These are phyloP conservation scores for Erpornis zantholeuca DNA, from an alignment of 2,113 vertebrate species.

Conservation along the genomic window DNA sequence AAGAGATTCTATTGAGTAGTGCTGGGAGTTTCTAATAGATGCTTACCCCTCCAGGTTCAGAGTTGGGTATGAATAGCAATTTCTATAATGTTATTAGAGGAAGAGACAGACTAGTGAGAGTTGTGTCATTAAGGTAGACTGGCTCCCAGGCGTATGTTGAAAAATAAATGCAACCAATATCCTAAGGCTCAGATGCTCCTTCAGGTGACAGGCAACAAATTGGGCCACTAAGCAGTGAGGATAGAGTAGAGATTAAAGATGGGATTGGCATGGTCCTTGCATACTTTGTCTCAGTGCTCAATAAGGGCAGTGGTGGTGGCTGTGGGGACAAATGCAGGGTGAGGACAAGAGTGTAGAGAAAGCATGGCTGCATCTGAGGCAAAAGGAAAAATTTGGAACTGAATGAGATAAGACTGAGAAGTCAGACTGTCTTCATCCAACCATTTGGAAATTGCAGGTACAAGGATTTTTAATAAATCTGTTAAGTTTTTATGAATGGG, in stretches of 20 bases:
- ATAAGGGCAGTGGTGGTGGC: background rate
- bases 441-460: background rate
- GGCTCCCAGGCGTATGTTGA: conserved; percentile 1
- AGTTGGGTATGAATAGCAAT: conserved; percentile 33
- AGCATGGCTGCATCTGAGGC: background rate
- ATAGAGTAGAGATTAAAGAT: background rate
- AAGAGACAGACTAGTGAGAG: background rate
- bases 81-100: conserved; percentile 34
- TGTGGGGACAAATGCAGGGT: background rate
- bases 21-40: conserved; percentile 24
- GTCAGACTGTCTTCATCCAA: background rate
- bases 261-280: background rate
- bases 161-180: conserved; percentile 44
- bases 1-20: background rate
- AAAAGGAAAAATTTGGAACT: background rate
- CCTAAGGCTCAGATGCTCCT: background rate
- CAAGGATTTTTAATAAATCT: background rate
- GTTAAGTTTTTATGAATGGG: background rate
- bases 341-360: background rate
- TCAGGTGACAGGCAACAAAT: conserved; percentile 30
- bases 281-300: background rate
- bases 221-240: background rate
- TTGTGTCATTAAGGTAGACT: conserved; percentile 28
- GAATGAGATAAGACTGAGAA: background rate
- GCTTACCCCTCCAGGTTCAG: background rate